phyloP scores from a whole-genome alignment of 2,888 invertebrate species.

The Drosophila melanocephala region DNA sequence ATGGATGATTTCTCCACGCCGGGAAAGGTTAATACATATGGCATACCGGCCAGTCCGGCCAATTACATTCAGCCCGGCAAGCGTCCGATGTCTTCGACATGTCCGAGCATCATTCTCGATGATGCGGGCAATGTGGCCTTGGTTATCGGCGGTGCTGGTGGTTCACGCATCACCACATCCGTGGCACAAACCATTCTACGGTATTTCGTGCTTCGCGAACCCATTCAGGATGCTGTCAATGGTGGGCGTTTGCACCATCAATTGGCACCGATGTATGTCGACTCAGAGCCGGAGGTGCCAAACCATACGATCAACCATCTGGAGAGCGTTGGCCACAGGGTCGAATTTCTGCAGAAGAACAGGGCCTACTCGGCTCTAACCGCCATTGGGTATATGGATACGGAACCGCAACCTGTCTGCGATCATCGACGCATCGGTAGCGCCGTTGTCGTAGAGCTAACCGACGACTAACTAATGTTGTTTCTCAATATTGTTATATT shows the following conservation, averaged over 20 bases:
- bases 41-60: constrained; percentile 91
- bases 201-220: constrained; percentile 88
- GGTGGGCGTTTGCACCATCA: constrained; percentile 95
- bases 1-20: constrained; percentile 98
- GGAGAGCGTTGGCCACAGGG: constrained; percentile 83
- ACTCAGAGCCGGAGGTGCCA: constrained; percentile 89
- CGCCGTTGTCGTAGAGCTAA: constrained; percentile 78
- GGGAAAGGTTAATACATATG: constrained; percentile 90
- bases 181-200: constrained; percentile 89
- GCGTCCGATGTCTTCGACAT: constrained; percentile 95
- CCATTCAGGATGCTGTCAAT: constrained; percentile 89
- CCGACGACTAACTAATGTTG: constrained; percentile 5
- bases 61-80: constrained; percentile 94
- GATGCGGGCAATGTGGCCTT: constrained; percentile 88
- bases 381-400: constrained; percentile 86
- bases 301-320: constrained; percentile 83
- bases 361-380: constrained; percentile 88
- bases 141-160: constrained; percentile 94
- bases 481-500: background rate
- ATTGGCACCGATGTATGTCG: constrained; percentile 90
- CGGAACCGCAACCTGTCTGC: constrained; percentile 81
- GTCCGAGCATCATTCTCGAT: constrained; percentile 92
- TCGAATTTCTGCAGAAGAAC: constrained; percentile 66
- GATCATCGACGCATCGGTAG: constrained; percentile 86
- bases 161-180: constrained; percentile 94